These are phyloP conservation scores for Sussaba pulchella DNA, from an alignment of 2,888 invertebrate species.

Conservation along the genomic window DNA sequence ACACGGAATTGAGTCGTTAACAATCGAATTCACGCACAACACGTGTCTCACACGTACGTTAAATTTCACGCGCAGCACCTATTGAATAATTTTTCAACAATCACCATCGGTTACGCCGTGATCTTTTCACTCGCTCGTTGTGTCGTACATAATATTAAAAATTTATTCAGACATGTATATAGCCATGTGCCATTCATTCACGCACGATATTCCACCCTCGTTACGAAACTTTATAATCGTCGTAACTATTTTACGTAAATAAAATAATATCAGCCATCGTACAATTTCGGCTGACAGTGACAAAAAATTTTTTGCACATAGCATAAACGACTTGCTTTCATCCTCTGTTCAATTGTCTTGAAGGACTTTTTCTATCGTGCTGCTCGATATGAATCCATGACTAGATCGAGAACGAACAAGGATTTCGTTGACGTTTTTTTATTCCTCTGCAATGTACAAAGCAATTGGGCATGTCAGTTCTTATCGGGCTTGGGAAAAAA, in stretches of 20 bases:
- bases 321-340: not conserved
- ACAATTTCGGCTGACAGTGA: constrained; percentile 5
- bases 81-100: constrained; percentile 28
- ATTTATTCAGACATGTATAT: constrained; percentile 31
- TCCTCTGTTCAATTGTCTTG: not conserved
- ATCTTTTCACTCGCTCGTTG: constrained; percentile 14
- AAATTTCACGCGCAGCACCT: constrained; percentile 20
- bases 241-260: constrained; percentile 37
- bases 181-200: not conserved
- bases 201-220: constrained; percentile 24
- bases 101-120: constrained; percentile 19
- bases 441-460: constrained; percentile 33
- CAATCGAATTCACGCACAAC: constrained; percentile 46
- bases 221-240: constrained; percentile 31
- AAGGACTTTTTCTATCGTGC: constrained; percentile 17
- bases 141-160: constrained; percentile 23
- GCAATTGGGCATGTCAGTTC: constrained; percentile 11
- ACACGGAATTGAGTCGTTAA: constrained; percentile 65
- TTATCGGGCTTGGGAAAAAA: not conserved
- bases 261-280: constrained; percentile 42
- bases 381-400: not conserved
- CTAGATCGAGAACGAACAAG: constrained; percentile 20
- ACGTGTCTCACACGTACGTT: constrained; percentile 22
- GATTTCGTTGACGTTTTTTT: constrained; percentile 27
- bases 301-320: not conserved